phyloP scores from a whole-genome alignment of 1,140 invertebrate genomes.

The Spodoptera litura region DNA sequence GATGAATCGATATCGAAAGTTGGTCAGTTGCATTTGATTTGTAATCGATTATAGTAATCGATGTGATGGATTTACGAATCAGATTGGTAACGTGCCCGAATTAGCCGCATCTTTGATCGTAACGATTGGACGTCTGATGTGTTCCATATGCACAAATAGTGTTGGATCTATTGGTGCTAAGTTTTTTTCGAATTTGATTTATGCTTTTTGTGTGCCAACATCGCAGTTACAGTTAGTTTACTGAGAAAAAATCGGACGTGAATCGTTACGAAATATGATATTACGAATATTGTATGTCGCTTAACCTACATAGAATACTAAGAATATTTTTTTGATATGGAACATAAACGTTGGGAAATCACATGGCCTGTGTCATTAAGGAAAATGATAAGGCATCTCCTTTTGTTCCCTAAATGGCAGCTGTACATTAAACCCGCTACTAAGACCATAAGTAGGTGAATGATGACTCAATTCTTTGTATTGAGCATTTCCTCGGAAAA shows the following conservation, averaged over 20 bases:
- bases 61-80: constrained; percentile 27
- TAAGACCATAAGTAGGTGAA: not conserved
- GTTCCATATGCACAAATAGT: constrained; percentile 30
- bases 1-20: constrained; percentile 32
- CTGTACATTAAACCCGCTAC: not conserved
- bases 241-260: constrained; percentile 2
- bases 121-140: constrained; percentile 31
- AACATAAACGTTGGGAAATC: not conserved
- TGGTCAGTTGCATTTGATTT: constrained; percentile 31
- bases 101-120: constrained; percentile 41
- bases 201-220: constrained; percentile 36
- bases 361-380: not conserved
- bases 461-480: constrained; percentile 8
- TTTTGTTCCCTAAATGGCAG: constrained; percentile 1
- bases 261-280: constrained; percentile 8
- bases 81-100: constrained; percentile 24
- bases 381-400: not conserved
- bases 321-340: not conserved
- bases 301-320: no score
- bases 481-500: not conserved
- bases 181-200: constrained; percentile 44
- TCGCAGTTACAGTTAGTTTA: constrained; percentile 1
- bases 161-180: constrained; percentile 10
- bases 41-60: constrained; percentile 41
- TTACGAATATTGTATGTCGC: not conserved